These are phyloP conservation scores for Scalopus aquaticus DNA, from an alignment of 2,113 vertebrate genomes.

Conservation along the genomic window DNA sequence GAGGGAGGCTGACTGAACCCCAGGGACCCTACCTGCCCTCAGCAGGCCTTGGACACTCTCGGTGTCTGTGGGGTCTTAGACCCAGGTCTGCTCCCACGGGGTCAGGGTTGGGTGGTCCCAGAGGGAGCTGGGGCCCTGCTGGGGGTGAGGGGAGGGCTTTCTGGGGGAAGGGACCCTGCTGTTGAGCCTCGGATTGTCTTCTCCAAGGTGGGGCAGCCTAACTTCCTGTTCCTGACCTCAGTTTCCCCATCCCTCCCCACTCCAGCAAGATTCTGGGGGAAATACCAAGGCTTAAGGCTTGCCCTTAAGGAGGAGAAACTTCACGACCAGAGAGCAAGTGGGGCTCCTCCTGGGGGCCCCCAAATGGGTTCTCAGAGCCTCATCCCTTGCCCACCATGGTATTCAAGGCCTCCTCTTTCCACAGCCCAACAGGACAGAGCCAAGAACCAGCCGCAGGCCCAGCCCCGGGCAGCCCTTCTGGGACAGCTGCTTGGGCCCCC, in stretches of 20 bases:
- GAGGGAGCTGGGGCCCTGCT: not conserved
- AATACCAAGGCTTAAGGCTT: not conserved
- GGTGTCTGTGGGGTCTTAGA: no score
- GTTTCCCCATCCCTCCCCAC: not conserved
- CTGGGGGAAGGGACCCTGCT: not conserved
- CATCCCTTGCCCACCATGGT: fast-evolving
- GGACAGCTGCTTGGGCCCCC: not conserved
- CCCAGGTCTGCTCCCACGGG: no score
- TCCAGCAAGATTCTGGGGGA: not conserved
- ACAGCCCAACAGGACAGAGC: no score
- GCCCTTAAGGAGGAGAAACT: fast-evolving
- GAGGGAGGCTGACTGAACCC: not conserved
- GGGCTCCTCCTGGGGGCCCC: no score
- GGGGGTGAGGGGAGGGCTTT: not conserved
- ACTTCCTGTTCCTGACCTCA: not conserved
- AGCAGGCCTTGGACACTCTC: not conserved
- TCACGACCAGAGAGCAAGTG: not conserved
- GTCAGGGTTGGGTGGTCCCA: not conserved
- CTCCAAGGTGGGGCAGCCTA: no score
- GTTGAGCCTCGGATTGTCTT: not conserved
- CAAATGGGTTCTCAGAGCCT: not conserved
- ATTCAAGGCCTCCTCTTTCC: not conserved
- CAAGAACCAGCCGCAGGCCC: no score
- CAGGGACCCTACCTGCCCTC: not conserved
- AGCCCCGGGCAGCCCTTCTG: no score